Base-by-base conservation (phyloP, 2,888 invertebrate species). In the Hypercompe scribonia region DNA sequence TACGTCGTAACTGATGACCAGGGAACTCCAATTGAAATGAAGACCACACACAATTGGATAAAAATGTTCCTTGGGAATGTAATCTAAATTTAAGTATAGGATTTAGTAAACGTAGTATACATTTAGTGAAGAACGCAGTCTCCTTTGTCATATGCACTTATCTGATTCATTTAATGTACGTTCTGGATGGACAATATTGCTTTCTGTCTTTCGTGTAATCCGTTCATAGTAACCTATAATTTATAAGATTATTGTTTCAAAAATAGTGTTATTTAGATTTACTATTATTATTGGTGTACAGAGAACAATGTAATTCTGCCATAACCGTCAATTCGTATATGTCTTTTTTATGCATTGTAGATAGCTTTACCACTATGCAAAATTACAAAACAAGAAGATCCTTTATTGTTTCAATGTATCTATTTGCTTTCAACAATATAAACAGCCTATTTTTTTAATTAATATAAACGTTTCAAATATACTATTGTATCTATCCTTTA, bases 61-160 rank as follows among this genome's bases (percentile, higher is more conserved):
- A 31, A 33, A 67, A 67, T 33, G 50, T 67, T 24, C 50, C 24
- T 73, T 70, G 64, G 69, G 36, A 46, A 39, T 63, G 36, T 70
- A 63, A 63, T 70, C 70, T 70, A 70, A 42, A 63, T 33, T 70
- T 70, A 63, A 70, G n/a, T 68, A 54, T 46, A 58, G 15, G n/a
- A 31, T 24, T 42, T 67, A 46, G 18, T 65, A 36, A 46, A 11
- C 10, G 28, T 50, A 50, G 46, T 67, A 65, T 65, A 36, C 34
- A 36, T 65, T 65, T 13, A 65, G 61, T 61, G 24, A 65, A 65
- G 24, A 65, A 65, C 24, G 50, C 67, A 36, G 61, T 61, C 31
- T 31, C 18, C 61, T 61, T 18, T 8, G 8, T 61, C 61, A 18
- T 28, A 31, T 61, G 61, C 31, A 61, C 61, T 61, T 61, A 18